Evolutionary conservation across 2,888 invertebrate species (phyloP), one percentile per base, ranked within the genome.

Genomic region (Dinocampus coccinellae): DNA sequence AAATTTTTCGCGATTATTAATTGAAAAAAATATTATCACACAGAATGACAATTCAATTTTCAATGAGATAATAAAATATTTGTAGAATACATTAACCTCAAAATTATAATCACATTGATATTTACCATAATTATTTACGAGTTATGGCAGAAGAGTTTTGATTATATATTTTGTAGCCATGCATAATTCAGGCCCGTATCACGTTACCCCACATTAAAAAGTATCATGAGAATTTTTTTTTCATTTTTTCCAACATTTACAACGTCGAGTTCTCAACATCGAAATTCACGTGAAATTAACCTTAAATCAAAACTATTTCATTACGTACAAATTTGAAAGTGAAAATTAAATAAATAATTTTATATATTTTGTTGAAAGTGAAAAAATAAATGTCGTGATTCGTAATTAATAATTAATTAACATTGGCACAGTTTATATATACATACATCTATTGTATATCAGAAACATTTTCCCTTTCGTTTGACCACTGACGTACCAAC

Each of bases 381-480:
- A 3, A n/a, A 47, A 47, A 16, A 47, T 20, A 1, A n/a, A 0
- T 47, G 16, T 3, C 16, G n/a, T 47, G 7, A 7, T 47, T 47
- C n/a, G 13, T 6, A 1, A 39, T 39, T 20, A 7, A 47, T n/a
- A 20, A 47, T 34, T 16, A 20, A 47, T 34, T 22, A 72, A 69
- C 68, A 75, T 75, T 73, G 74, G 69, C 75, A 73, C 73, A 75
- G 70, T 76, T 76, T 57, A 64, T 64, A 53, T 63, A 61, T 74
- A n/a, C n/a, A n/a, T 74, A 70, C 74, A 73, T 76, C 16, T 47
- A 16, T 47, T 16, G 7, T 6, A 20, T 29, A 29, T 29, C 29
- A 16, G 10, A 39, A 47, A 47, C 47, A 79, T 80, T 83, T 83
- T 83, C 83, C 83, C 83, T 83, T 83, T 83, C 83, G 79, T 81